These are phyloP conservation scores for Escarpia spicata DNA, from an alignment of 2,888 invertebrate species.

Conservation along the genomic window DNA sequence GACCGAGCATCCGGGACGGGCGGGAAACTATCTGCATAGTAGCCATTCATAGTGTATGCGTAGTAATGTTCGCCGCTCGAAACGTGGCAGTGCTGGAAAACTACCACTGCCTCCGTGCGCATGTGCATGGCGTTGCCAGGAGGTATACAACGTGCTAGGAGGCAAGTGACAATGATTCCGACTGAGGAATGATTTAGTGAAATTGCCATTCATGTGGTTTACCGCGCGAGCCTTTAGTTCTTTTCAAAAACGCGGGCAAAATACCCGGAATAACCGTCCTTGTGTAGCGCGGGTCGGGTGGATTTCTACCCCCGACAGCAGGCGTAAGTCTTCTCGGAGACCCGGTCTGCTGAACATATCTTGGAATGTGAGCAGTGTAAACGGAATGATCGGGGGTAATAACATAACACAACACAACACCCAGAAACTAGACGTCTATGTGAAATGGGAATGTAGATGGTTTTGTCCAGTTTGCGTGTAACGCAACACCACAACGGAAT, in stretches of 20 bases:
- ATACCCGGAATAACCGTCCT: not conserved
- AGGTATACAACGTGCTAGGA: not conserved
- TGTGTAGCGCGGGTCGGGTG: not conserved
- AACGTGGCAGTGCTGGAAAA: constrained; percentile 2
- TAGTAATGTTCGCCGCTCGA: constrained; percentile 11
- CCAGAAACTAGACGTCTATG: not conserved
- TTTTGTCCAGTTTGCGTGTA: not conserved
- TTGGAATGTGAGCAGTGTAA: not conserved
- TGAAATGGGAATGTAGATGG: not conserved
- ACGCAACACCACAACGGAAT: not conserved
- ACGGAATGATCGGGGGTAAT: not conserved
- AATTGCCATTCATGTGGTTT: constrained; percentile 13
- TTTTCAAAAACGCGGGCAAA: not conserved
- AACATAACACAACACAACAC: not conserved
- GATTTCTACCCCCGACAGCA: not conserved
- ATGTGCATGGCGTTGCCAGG: constrained; percentile 5
- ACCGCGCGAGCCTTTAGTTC: not conserved
- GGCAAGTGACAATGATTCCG: not conserved
- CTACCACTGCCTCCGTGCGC: not conserved
- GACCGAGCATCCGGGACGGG: not conserved
- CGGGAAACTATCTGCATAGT: constrained; percentile 8
- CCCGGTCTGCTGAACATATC: not conserved
- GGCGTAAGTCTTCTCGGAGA: not conserved
- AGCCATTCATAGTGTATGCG: constrained; percentile 13
- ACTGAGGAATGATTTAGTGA: constrained; percentile 3